These are phyloP conservation scores for Megalopta genalis DNA, from an alignment of 1,140 invertebrate genomes.

Conservation along the genomic window DNA sequence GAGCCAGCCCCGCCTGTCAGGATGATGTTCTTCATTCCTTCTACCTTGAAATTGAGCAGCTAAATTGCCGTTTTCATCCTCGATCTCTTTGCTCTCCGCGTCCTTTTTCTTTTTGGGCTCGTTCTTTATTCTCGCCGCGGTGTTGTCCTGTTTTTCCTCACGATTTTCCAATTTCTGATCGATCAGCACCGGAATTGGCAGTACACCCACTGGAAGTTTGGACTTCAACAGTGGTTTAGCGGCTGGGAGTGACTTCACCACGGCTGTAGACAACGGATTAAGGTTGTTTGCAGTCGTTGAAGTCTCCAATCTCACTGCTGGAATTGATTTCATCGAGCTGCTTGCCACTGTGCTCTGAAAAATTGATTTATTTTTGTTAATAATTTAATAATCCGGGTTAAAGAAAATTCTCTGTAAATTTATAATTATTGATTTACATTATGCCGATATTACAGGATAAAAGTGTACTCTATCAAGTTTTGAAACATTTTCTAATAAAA, in stretches of 20 bases:
- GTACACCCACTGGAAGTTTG: conserved; percentile 75
- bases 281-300: conserved; percentile 61
- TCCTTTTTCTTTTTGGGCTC: conserved; percentile 31
- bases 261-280: conserved; percentile 52
- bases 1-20: conserved; percentile 67
- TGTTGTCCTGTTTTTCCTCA: conserved; percentile 38
- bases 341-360: conserved; percentile 64
- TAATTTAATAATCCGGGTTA: too few relatives aligned
- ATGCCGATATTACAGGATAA: background rate
- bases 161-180: conserved; percentile 59
- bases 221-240: conserved; percentile 59
- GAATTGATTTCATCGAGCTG: conserved; percentile 59
- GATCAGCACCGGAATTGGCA: conserved; percentile 73
- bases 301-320: conserved; percentile 48
- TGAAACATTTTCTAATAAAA: background rate
- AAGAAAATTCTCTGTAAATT: background rate
- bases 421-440: background rate
- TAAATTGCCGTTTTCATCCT: conserved; percentile 54
- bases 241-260: conserved; percentile 42
- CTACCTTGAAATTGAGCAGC: conserved; percentile 47
- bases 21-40: conserved; percentile 67
- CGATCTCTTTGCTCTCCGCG: conserved; percentile 46
- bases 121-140: conserved; percentile 17
- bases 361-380: background rate
- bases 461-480: too few relatives aligned